phyloP scores from a whole-genome alignment of 2,888 invertebrate species.

The Orthonevra nobilis region DNA sequence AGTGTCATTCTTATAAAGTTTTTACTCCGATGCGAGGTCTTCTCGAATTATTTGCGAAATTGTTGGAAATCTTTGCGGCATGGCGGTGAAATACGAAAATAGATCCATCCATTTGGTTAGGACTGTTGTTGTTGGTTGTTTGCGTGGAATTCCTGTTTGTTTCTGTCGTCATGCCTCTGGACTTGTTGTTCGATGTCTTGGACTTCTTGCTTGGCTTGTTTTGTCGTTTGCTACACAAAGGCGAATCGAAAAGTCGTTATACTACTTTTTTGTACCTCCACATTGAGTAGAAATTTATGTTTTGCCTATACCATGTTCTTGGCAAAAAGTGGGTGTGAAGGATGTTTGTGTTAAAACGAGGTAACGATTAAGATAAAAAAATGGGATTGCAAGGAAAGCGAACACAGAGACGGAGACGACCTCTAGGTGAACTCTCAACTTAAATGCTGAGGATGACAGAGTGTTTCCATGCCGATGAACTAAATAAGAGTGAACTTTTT shows the following conservation, averaged over 20 bases:
- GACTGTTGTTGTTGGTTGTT: conserved; percentile 30
- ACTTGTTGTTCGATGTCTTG: conserved; percentile 50
- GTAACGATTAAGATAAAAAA: conserved; percentile 4
- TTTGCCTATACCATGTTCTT: conserved; percentile 50
- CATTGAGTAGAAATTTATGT: conserved; percentile 45
- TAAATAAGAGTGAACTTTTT: too few relatives aligned
- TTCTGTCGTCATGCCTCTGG: conserved; percentile 55
- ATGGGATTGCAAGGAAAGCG: conserved; percentile 17
- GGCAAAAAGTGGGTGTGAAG: conserved; percentile 31
- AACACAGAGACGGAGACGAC: conserved; percentile 18
- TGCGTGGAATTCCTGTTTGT: conserved; percentile 58
- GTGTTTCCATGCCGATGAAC: too few relatives aligned
- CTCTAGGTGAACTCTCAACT: conserved; percentile 35
- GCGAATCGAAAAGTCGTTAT: conserved; percentile 50
- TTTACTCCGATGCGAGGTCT: neutral
- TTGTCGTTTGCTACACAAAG: conserved; percentile 40
- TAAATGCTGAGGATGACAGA: too few relatives aligned
- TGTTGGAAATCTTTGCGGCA: conserved; percentile 36
- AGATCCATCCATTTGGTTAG: conserved; percentile 55
- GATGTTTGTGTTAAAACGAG: conserved; percentile 4
- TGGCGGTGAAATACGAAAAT: conserved; percentile 60
- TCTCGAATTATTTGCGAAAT: conserved; percentile 45
- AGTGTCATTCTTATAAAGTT: conserved; percentile 23
- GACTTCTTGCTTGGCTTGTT: conserved; percentile 66
- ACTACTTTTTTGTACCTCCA: conserved; percentile 58